Evolutionary conservation across 2,797 vertebrate genomes (phyloP).

Genomic region (Sebastes matsubarae): DNA sequence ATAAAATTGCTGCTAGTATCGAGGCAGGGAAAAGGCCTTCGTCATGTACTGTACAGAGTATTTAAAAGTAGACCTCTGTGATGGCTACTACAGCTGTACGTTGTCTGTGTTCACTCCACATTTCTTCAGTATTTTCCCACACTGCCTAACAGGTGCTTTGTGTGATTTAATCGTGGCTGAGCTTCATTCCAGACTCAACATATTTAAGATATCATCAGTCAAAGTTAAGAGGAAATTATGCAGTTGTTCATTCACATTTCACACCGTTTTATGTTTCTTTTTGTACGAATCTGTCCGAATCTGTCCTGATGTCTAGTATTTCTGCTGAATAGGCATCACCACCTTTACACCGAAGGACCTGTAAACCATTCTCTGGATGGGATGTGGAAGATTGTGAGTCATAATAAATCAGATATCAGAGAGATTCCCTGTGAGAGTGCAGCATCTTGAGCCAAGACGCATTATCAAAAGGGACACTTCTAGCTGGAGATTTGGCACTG

Average conservation of each 20-base stretch:
- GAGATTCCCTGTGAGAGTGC: background rate
- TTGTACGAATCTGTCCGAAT: background rate
- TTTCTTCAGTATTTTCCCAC: background rate
- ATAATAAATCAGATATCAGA: conserved; percentile 1
- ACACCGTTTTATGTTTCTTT: background rate
- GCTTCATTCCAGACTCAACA: conserved; percentile 8
- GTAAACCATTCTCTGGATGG: background rate
- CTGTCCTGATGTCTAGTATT: rapidly evolving
- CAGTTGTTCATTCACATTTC: background rate
- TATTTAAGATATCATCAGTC: background rate
- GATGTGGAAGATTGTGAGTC: background rate
- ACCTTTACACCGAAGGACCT: background rate
- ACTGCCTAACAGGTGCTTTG: background rate
- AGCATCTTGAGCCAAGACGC: background rate
- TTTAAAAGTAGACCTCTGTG: background rate
- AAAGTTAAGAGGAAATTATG: background rate
- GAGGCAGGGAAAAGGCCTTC: background rate
- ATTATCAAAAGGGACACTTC: background rate
- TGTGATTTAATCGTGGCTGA: background rate
- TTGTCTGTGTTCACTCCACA: too few species aligned
- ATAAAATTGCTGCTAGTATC: background rate
- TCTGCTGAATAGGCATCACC: background rate
- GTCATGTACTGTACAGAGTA: background rate
- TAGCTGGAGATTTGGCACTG: background rate
- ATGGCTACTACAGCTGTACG: background rate